A percentile compares a stretch with the other conserved stretches of the same genome.
These are phyloP conservation scores for Cotesia vestalis DNA, from an alignment of 1,140 invertebrate species.

Conservation along the genomic window DNA sequence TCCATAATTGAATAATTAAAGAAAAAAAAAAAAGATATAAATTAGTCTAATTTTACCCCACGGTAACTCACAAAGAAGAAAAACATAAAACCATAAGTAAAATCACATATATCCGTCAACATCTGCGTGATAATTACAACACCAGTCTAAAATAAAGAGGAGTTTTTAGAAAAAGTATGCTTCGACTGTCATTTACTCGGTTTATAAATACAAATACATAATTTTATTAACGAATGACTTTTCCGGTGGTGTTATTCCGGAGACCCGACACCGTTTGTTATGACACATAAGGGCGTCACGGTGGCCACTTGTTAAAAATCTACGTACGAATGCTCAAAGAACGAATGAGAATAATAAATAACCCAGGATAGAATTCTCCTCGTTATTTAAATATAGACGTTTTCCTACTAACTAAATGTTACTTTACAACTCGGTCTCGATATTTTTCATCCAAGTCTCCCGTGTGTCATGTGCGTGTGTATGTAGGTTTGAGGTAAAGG, in stretches of 20 bases:
- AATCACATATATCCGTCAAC: too few relatives aligned
- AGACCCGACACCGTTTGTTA: conserved; percentile 16
- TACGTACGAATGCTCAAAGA: not conserved
- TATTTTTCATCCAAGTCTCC: conserved; percentile 40
- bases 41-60: too few relatives aligned
- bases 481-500: too few relatives aligned
- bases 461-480: too few relatives aligned
- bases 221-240: conserved; percentile 22
- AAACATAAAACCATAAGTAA: too few relatives aligned
- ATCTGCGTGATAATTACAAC: too few relatives aligned
- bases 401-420: not conserved
- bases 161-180: not conserved
- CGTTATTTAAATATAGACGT: conserved; percentile 33
- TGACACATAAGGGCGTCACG: conserved; percentile 32
- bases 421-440: not conserved
- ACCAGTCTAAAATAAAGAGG: too few relatives aligned
- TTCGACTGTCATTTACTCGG: not conserved
- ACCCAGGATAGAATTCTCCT: conserved; percentile 15
- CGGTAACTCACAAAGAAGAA: too few relatives aligned
- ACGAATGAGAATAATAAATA: conserved; percentile 22
- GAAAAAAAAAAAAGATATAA: too few relatives aligned
- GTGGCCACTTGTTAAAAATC: conserved; percentile 31
- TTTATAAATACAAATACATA: conserved; percentile 16
- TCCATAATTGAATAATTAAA: too few relatives aligned
- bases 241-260: conserved; percentile 21